These are phyloP conservation scores for Orchestia grillus DNA, from an alignment of 1,140 invertebrate species.

Conservation along the genomic window DNA sequence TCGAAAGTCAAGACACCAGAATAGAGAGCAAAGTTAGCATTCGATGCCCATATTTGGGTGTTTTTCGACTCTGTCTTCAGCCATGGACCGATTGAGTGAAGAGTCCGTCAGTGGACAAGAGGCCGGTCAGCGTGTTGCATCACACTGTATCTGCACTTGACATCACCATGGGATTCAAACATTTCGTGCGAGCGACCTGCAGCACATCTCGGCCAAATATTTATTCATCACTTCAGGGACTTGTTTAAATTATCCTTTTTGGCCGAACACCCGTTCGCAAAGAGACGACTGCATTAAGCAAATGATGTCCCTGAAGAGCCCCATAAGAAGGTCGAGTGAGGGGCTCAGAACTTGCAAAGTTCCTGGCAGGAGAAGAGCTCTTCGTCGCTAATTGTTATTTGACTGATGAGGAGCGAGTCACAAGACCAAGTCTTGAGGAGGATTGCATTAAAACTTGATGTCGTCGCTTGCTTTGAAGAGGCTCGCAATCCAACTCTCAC, in stretches of 20 bases:
- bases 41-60: too few relatives aligned
- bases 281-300: background rate
- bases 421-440: background rate
- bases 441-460: background rate
- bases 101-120: too few relatives aligned
- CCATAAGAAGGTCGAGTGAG: background rate
- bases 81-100: too few relatives aligned
- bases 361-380: background rate
- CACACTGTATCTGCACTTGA: background rate
- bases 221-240: background rate
- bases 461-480: slow-evolving; percentile 6
- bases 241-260: background rate
- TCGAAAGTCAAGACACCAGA: too few relatives aligned
- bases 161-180: background rate
- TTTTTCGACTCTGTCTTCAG: too few relatives aligned
- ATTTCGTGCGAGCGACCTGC: background rate
- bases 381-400: background rate
- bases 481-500: background rate
- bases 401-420: background rate
- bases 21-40: too few relatives aligned
- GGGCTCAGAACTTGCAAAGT: background rate
- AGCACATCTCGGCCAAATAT: background rate
- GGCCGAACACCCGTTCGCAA: background rate
- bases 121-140: too few relatives aligned
- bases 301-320: background rate